phyloP scores from a whole-genome alignment of 1,140 invertebrate genomes.

The Aphaenogaster floridana region DNA sequence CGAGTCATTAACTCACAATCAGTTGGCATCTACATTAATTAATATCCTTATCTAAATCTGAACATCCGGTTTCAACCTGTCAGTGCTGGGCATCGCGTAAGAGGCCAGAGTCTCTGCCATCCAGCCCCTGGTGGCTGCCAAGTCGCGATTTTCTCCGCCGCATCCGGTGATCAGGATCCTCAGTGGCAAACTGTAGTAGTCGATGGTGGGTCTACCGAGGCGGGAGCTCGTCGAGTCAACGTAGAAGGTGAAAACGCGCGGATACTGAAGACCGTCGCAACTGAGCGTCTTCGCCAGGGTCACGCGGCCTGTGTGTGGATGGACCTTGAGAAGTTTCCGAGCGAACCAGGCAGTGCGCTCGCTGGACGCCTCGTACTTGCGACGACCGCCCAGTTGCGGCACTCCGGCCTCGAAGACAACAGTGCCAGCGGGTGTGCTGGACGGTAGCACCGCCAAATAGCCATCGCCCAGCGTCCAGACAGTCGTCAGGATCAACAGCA shows the following conservation, averaged over 20 bases:
- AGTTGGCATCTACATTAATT: not conserved
- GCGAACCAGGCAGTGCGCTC: slow-evolving; percentile 94
- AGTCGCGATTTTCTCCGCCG: slow-evolving; percentile 88
- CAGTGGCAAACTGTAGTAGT: slow-evolving; percentile 94
- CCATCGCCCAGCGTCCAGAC: slow-evolving; percentile 74
- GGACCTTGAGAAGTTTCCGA: slow-evolving; percentile 91
- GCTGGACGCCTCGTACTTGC: slow-evolving; percentile 92
- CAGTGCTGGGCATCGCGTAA: slow-evolving; percentile 93
- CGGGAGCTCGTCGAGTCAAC: slow-evolving; percentile 94
- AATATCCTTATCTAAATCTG: not conserved
- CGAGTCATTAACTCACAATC: not conserved
- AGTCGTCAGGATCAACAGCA: slow-evolving; percentile 72
- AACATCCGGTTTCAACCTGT: slow-evolving; percentile 84
- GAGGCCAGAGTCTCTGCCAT: slow-evolving; percentile 94
- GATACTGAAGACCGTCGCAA: slow-evolving; percentile 94
- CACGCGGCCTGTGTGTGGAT: slow-evolving; percentile 92
- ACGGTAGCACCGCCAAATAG: slow-evolving; percentile 92
- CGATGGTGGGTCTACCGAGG: slow-evolving; percentile 90
- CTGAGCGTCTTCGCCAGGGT: slow-evolving; percentile 90
- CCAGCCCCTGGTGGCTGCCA: slow-evolving; percentile 93
- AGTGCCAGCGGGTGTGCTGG: slow-evolving; percentile 89
- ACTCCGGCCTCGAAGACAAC: slow-evolving; percentile 93
- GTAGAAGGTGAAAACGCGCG: slow-evolving; percentile 94
- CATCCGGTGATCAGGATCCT: slow-evolving; percentile 93
- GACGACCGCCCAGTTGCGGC: slow-evolving; percentile 91